phyloP scores from a whole-genome alignment of 1,140 invertebrate species.

The Scaptomyza hsui region DNA sequence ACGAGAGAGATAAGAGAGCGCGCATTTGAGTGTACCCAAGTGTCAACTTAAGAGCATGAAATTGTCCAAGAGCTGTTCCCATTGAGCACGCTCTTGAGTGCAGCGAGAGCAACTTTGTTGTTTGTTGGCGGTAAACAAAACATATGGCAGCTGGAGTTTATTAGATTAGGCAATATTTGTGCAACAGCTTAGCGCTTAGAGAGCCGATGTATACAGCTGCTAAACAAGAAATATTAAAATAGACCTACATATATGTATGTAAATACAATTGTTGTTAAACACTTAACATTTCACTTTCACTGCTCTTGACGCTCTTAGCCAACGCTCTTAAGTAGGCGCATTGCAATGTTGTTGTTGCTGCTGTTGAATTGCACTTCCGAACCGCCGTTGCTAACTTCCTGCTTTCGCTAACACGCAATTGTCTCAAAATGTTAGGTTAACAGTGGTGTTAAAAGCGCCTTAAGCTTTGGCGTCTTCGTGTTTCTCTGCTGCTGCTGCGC shows the following conservation, averaged over 20 bases:
- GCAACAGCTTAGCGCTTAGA: background rate
- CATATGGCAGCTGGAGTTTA: slow-evolving; percentile 28
- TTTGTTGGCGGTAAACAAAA: slow-evolving; percentile 37
- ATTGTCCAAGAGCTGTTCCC: background rate
- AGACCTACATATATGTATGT: background rate
- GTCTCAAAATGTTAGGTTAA: slow-evolving; percentile 24
- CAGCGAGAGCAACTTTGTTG: slow-evolving; percentile 20
- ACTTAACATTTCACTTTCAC: slow-evolving; percentile 31
- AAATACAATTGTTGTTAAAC: background rate
- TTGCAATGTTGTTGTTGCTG: background rate
- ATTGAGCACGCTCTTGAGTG: slow-evolving; percentile 2
- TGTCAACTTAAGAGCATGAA: slow-evolving; percentile 2
- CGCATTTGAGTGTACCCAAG: background rate
- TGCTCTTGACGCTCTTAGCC: slow-evolving; percentile 18
- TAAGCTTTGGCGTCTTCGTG: slow-evolving; percentile 11
- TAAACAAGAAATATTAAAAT: background rate
- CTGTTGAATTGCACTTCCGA: slow-evolving; percentile 36
- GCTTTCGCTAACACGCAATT: slow-evolving; percentile 15
- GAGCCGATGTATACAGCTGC: background rate
- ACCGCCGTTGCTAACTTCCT: slow-evolving; percentile 20
- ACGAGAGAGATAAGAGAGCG: slow-evolving; percentile 17
- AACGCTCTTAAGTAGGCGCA: slow-evolving; percentile 20
- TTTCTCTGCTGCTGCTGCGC: background rate
- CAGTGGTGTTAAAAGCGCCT: slow-evolving; percentile 27
- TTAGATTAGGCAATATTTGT: slow-evolving; percentile 11